A percentile compares a stretch with the other conserved stretches of the same genome.
phyloP scores from a whole-genome alignment of 2,113 vertebrate species.

The Dolichallabes microphthalmus region DNA sequence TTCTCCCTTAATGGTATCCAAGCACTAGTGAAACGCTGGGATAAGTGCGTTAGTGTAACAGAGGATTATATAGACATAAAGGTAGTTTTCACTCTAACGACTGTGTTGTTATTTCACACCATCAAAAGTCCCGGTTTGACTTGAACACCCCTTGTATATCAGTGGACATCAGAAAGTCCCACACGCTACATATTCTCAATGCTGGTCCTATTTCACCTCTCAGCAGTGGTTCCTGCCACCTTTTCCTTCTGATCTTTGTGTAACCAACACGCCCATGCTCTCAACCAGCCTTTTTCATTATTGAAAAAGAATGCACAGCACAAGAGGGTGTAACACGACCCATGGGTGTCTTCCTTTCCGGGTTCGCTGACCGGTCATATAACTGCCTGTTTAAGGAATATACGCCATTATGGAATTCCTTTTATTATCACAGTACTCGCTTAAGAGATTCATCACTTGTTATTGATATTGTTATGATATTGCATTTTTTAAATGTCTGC shows the following conservation, averaged over 20 bases:
- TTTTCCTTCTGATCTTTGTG: slow-evolving; percentile 5
- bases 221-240: slow-evolving; percentile 20
- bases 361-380: slow-evolving; percentile 35
- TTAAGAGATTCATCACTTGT: background rate
- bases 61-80: too few relatives aligned
- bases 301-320: slow-evolving; percentile 8
- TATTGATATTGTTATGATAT: background rate
- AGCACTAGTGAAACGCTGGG: too few relatives aligned
- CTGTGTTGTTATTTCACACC: too few relatives aligned
- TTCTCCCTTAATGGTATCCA: too few relatives aligned
- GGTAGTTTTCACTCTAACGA: too few relatives aligned
- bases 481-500: background rate
- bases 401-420: background rate
- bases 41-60: too few relatives aligned
- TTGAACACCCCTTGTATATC: too few relatives aligned
- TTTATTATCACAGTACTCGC: background rate
- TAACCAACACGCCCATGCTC: slow-evolving; percentile 31
- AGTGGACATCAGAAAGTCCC: background rate
- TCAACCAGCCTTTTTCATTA: slow-evolving; percentile 29
- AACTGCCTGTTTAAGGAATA: background rate
- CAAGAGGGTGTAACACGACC: slow-evolving; percentile 30
- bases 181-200: background rate
- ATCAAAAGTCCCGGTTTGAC: too few relatives aligned
- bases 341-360: slow-evolving; percentile 34
- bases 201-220: background rate